phyloP scores from a whole-genome alignment of 1,140 invertebrate species.

The Battus philenor region DNA sequence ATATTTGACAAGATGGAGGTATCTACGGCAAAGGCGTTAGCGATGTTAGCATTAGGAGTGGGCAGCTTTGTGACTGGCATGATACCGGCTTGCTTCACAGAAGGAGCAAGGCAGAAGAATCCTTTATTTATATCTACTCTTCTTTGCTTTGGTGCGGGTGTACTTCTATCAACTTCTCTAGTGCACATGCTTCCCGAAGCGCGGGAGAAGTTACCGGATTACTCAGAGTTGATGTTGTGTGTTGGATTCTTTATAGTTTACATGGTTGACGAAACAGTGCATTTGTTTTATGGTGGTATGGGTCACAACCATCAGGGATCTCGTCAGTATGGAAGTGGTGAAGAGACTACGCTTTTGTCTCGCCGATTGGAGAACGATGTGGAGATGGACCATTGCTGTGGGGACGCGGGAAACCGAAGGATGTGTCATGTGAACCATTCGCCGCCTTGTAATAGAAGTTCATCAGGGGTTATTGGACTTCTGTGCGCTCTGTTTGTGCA shows the following conservation, averaged over 20 bases:
- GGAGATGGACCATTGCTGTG: constrained; percentile 51
- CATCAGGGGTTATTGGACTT: constrained; percentile 78
- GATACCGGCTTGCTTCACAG: constrained; percentile 79
- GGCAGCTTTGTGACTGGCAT: constrained; percentile 83
- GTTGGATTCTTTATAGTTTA: constrained; percentile 88
- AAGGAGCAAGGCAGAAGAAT: constrained; percentile 71
- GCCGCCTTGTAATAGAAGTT: constrained; percentile 77
- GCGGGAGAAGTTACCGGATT: constrained; percentile 71
- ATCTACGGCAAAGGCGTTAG: constrained; percentile 79
- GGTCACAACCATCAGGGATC: constrained; percentile 12
- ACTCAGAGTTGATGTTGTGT: constrained; percentile 84
- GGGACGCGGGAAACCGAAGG: constrained; percentile 72
- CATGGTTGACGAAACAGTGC: constrained; percentile 85
- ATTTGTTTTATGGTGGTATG: constrained; percentile 77
- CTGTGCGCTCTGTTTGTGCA: constrained; percentile 86
- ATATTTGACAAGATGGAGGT: constrained; percentile 62
- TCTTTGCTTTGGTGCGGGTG: constrained; percentile 90
- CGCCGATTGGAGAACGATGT: constrained; percentile 29
- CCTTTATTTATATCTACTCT: constrained; percentile 80
- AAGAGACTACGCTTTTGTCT: constrained; percentile 34
- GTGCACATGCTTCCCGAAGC: constrained; percentile 91
- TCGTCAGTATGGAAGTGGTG: constrained; percentile 44
- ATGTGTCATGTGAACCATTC: constrained; percentile 80
- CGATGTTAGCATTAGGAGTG: constrained; percentile 82
- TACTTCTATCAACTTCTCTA: constrained; percentile 88